These are phyloP conservation scores for Listrodromus nycthemerus DNA, from an alignment of 2,888 invertebrate genomes.

Conservation along the genomic window DNA sequence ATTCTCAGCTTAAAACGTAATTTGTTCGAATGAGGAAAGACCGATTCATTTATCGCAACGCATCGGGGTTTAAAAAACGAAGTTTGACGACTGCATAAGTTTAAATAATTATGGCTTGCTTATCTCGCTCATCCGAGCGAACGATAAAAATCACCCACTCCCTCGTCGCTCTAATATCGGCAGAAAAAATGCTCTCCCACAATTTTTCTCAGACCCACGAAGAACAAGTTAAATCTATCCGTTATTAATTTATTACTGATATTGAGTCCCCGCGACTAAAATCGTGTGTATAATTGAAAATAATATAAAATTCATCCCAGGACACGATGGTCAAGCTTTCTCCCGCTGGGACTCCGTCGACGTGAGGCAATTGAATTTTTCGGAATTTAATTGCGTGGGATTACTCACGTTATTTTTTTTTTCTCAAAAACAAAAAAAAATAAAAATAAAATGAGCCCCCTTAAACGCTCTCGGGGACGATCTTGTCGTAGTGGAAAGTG, in stretches of 20 bases:
- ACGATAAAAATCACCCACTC: constrained; percentile 17
- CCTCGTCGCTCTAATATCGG: neutral
- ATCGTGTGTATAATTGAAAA: constrained; percentile 22
- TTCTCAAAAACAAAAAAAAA: neutral
- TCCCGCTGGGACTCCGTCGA: neutral
- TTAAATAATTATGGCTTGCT: constrained; percentile 53
- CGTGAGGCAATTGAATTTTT: neutral
- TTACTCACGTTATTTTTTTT: neutral
- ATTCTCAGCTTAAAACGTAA: constrained; percentile 38
- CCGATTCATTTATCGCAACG: constrained; percentile 8
- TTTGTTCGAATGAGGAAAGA: constrained; percentile 53
- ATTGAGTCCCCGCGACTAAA: constrained; percentile 49
- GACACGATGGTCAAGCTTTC: constrained; percentile 11
- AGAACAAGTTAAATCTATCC: constrained; percentile 48
- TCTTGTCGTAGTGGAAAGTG: constrained; percentile 88
- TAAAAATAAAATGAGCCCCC: constrained; percentile 18
- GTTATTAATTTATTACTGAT: constrained; percentile 62
- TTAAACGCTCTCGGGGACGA: constrained; percentile 88
- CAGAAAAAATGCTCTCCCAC: constrained; percentile 23
- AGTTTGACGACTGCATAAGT: constrained; percentile 40
- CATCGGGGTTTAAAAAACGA: constrained; percentile 1
- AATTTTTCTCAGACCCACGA: constrained; percentile 32
- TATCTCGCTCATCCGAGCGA: constrained; percentile 22
- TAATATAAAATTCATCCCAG: constrained; percentile 24
- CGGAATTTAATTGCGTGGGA: constrained; percentile 9